Percentiles rank a stretch among this genome's conserved stretches.
phyloP scores from a whole-genome alignment of 2,113 vertebrate species.

The Mormoops blainvillei region DNA sequence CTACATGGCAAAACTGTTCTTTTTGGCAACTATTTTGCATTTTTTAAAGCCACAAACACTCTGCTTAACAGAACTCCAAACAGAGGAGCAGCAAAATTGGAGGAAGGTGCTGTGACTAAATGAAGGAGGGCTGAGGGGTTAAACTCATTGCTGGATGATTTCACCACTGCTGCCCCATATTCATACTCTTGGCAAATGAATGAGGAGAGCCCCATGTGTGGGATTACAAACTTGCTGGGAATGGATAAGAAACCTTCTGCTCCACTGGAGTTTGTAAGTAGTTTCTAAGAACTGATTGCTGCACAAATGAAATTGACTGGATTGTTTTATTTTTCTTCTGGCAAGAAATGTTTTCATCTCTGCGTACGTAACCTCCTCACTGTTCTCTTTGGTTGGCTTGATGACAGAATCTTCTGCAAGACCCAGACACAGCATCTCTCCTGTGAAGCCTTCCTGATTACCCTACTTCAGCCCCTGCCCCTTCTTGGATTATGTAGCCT shows the following conservation, averaged over 20 bases:
- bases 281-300: constrained; percentile 66
- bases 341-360: constrained; percentile 66
- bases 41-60: constrained; percentile 71
- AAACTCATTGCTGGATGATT: constrained; percentile 50
- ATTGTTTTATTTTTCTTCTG: constrained; percentile 66
- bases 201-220: constrained; percentile 63
- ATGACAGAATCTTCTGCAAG: constrained; percentile 50
- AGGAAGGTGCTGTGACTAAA: constrained; percentile 47
- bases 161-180: constrained; percentile 54
- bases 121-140: constrained; percentile 59
- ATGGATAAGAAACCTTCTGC: constrained; percentile 70
- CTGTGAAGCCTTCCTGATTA: constrained; percentile 11
- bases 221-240: constrained; percentile 61
- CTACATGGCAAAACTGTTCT: constrained; percentile 72
- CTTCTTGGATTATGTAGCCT: neutral
- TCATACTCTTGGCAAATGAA: constrained; percentile 55
- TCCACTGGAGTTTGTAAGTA: constrained; percentile 71
- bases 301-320: constrained; percentile 67
- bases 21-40: constrained; percentile 75
- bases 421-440: constrained; percentile 10
- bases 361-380: constrained; percentile 51
- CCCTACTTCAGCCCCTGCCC: neutral
- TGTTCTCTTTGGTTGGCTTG: constrained; percentile 50
- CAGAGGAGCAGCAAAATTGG: constrained; percentile 31
- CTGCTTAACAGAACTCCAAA: constrained; percentile 58